Evolutionary conservation across 2,113 vertebrate genomes (phyloP).

Genomic region (Oryzias woworae): DNA sequence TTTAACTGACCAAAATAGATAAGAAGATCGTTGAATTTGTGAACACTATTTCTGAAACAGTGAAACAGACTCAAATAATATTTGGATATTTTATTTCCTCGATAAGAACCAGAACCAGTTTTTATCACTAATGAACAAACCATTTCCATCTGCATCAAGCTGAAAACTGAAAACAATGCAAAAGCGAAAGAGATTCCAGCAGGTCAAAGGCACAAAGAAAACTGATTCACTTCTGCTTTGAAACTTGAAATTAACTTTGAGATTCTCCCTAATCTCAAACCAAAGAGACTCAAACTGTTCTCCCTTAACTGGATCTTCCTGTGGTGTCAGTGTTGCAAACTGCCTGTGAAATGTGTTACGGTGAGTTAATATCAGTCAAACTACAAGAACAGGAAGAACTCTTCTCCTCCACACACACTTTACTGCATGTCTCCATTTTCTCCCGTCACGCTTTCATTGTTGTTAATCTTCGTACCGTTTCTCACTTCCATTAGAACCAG

Average conservation of each 20-base stretch:
- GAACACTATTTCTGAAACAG: too few species aligned
- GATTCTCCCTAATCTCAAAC: neutral
- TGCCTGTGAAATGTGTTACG: slow-evolving; percentile 33
- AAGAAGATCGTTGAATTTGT: too few species aligned
- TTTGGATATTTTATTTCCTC: too few species aligned
- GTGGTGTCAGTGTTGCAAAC: slow-evolving; percentile 30
- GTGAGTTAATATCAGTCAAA: slow-evolving; percentile 52
- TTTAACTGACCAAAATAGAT: too few species aligned
- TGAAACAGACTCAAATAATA: too few species aligned
- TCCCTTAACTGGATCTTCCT: slow-evolving; percentile 21
- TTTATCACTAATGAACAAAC: too few species aligned
- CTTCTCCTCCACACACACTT: slow-evolving; percentile 6
- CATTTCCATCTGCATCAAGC: too few species aligned
- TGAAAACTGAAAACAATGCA: too few species aligned
- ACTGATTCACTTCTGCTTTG: too few species aligned
- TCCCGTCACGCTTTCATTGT: slow-evolving; percentile 55
- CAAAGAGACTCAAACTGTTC: slow-evolving; percentile 12
- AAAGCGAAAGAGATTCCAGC: too few species aligned
- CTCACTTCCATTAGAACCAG: slow-evolving; percentile 33
- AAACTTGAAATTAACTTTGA: neutral
- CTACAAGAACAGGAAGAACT: slow-evolving; percentile 35
- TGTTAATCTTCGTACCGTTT: slow-evolving; percentile 65
- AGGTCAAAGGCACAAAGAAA: too few species aligned
- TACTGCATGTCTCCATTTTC: slow-evolving; percentile 14
- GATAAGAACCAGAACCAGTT: too few species aligned